These are phyloP conservation scores for Cremastinae sp. DNA, from an alignment of 2,888 invertebrate species.

Conservation along the genomic window DNA sequence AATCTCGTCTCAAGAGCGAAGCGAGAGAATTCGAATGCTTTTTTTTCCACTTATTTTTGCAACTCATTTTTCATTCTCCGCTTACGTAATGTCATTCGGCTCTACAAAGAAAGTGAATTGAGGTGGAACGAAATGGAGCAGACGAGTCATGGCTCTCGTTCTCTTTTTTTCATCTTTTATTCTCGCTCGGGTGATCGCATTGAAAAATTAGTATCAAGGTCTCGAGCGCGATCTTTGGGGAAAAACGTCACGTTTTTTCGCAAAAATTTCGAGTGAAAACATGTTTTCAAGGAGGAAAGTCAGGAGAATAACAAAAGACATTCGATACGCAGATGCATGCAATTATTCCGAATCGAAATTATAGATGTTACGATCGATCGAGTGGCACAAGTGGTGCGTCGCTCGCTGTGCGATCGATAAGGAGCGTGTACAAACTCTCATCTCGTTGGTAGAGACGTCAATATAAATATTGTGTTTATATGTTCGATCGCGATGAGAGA, in stretches of 20 bases:
- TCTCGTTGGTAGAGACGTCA: constrained; percentile 37
- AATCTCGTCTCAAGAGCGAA: constrained; percentile 15
- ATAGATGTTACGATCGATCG: constrained; percentile 9
- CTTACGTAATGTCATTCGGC: constrained; percentile 45
- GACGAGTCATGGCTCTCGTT: constrained; percentile 40
- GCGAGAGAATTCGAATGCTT: constrained; percentile 10
- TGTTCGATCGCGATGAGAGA: too few species aligned
- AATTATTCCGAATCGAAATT: constrained; percentile 17
- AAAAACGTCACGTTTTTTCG: background rate
- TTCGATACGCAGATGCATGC: constrained; percentile 13
- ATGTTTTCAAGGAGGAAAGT: constrained; percentile 35
- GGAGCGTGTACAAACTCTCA: background rate
- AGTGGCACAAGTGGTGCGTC: constrained; percentile 7
- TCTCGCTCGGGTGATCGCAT: constrained; percentile 14
- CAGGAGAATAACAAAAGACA: too few species aligned
- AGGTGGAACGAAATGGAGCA: constrained; percentile 44
- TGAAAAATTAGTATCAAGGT: constrained; percentile 50
- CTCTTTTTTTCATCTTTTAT: constrained; percentile 3
- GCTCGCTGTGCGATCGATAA: constrained; percentile 22
- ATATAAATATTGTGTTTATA: constrained; percentile 37
- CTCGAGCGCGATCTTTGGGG: background rate
- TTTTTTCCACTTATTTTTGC: background rate
- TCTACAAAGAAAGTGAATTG: constrained; percentile 17
- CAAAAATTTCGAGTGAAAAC: background rate
- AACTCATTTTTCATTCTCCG: constrained; percentile 9